Evolutionary conservation across 2,797 vertebrate genomes (phyloP).

Genomic region (Iguana delicatissima): DNA sequence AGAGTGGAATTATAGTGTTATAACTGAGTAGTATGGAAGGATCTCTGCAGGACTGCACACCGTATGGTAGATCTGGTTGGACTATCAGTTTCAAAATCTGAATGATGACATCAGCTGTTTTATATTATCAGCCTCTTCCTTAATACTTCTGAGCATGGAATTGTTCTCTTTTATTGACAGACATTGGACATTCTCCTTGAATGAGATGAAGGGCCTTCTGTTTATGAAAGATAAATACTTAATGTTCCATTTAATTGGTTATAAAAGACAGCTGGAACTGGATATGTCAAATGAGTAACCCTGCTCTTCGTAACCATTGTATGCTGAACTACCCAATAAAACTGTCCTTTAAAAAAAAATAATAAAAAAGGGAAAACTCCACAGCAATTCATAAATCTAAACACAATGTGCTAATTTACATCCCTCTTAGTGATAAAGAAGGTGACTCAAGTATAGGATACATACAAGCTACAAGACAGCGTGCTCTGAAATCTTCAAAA

Average conservation of each 20-base stretch:
- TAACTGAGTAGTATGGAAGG: no score
- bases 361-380: neutral
- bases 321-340: conserved; percentile 45
- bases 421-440: conserved; percentile 17
- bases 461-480: conserved; percentile 4
- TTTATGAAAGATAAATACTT: neutral
- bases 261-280: conserved; percentile 26
- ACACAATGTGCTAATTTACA: neutral
- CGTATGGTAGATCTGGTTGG: neutral
- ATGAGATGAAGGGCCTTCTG: neutral
- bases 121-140: neutral
- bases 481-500: neutral
- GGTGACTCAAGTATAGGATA: neutral
- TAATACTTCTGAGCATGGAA: neutral
- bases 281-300: neutral
- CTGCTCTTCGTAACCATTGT: conserved; percentile 21
- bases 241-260: conserved; percentile 46
- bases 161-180: neutral
- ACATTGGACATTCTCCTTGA: neutral
- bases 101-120: neutral
- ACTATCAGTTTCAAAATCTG: neutral
- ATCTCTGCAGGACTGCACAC: neutral
- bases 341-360: conserved; percentile 5
- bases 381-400: conserved; percentile 42
- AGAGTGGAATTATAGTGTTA: no score